A percentile compares a stretch with the other conserved stretches of the same genome.
Evolutionary conservation across 1,140 invertebrate species (phyloP).

Genomic region (Drosophila simulans): DNA sequence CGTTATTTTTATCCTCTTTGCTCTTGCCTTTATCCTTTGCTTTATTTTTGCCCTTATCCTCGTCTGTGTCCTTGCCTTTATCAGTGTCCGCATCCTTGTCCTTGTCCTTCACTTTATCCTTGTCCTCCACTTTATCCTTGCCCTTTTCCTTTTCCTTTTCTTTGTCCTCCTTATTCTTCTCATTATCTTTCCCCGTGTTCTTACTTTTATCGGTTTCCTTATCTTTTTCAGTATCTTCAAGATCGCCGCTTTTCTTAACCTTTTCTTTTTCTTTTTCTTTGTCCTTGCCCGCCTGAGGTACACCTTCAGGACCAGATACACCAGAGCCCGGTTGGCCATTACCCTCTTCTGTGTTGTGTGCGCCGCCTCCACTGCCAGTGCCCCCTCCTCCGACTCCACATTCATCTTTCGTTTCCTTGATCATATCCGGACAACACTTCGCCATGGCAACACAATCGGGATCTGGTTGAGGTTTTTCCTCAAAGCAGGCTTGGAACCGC

Average conservation of each 20-base stretch:
- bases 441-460: constrained; percentile 2
- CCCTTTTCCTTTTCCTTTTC: background rate
- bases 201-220: background rate
- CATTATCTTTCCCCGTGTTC: background rate
- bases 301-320: background rate
- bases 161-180: background rate
- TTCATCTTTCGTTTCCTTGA: background rate
- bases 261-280: background rate
- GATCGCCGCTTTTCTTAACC: background rate
- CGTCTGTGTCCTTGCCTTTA: background rate
- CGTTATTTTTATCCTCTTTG: background rate
- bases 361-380: background rate
- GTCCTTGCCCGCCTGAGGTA: background rate
- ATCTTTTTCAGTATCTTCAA: background rate
- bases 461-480: constrained; percentile 4
- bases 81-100: background rate
- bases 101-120: background rate
- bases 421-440: constrained; percentile 30
- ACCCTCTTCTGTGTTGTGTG: background rate
- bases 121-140: background rate
- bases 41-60: background rate
- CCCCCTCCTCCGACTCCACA: background rate
- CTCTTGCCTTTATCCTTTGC: background rate
- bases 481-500: constrained; percentile 45
- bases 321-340: background rate